A percentile compares a stretch with the other conserved stretches of the same genome.
Evolutionary conservation across 2,113 vertebrate genomes (phyloP).

Genomic region (Apodemus sylvaticus): DNA sequence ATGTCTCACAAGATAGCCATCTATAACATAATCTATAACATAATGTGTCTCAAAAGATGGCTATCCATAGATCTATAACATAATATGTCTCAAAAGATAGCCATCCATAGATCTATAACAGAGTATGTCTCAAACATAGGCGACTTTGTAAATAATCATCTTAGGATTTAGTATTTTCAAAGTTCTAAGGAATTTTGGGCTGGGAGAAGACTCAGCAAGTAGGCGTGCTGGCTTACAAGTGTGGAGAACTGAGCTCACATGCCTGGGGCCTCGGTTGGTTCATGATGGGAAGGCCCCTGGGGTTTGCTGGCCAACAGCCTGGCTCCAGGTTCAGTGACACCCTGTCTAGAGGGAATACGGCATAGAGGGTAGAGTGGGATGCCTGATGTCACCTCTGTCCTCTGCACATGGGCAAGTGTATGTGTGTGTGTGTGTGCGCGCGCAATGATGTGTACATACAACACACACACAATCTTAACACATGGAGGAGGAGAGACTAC

Average conservation of each 20-base stretch:
- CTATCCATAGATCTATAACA: conserved; percentile 10
- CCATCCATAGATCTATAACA: background rate
- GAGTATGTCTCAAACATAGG: background rate
- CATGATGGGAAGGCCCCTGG: background rate
- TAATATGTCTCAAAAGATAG: background rate
- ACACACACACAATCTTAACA: background rate
- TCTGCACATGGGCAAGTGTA: background rate
- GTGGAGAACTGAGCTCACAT: background rate
- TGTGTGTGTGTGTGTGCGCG: too few relatives aligned
- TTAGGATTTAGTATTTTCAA: conserved; percentile 1
- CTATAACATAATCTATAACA: too few relatives aligned
- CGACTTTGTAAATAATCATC: conserved; percentile 19
- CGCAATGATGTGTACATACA: background rate
- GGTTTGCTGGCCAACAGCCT: background rate
- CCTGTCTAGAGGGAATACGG: background rate
- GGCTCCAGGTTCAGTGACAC: background rate
- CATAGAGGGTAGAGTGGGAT: background rate
- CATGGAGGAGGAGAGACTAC: background rate
- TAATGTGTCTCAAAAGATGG: too few relatives aligned
- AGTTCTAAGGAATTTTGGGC: background rate
- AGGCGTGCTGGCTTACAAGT: too few relatives aligned
- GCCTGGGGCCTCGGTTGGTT: too few relatives aligned
- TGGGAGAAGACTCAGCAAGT: background rate
- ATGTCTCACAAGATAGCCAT: background rate
- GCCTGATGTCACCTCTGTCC: background rate